Evolutionary conservation across 2,888 invertebrate species (phyloP).

Genomic region (Yponomeuta plumbellus): DNA sequence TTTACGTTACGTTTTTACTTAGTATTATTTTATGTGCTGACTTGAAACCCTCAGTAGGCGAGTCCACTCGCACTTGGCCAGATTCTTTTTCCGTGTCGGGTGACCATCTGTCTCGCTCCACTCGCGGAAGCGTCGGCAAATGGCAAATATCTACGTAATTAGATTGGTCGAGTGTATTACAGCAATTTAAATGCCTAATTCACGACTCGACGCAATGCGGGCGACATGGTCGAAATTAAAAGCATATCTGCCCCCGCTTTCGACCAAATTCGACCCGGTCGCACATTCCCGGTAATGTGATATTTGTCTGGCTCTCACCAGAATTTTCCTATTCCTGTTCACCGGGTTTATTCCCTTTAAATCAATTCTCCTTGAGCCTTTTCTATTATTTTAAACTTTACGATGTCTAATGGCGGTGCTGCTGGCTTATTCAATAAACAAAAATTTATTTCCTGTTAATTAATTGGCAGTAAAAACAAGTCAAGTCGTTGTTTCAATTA

Average conservation of each 20-base stretch:
- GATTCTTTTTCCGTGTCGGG: too few relatives aligned
- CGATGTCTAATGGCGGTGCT: neutral
- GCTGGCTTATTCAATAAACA: too few relatives aligned
- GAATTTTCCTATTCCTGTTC: slow-evolving; percentile 15
- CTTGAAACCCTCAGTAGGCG: too few relatives aligned
- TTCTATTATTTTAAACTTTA: neutral
- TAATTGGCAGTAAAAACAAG: too few relatives aligned
- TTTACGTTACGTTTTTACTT: too few relatives aligned
- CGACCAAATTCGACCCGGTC: neutral
- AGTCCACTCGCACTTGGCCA: too few relatives aligned
- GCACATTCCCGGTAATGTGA: slow-evolving; percentile 2
- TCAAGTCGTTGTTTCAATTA: too few relatives aligned
- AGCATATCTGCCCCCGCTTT: slow-evolving; percentile 14
- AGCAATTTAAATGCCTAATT: slow-evolving; percentile 5
- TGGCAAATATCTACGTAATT: neutral
- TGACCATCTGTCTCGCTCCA: too few relatives aligned
- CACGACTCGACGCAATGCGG: slow-evolving; percentile 22
- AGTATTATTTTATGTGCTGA: too few relatives aligned
- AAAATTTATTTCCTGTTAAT: too few relatives aligned
- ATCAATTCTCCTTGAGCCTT: neutral
- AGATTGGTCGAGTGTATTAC: too few relatives aligned
- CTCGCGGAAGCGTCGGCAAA: neutral
- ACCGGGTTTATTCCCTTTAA: neutral
- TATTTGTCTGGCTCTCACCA: slow-evolving; percentile 5
- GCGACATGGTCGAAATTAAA: slow-evolving; percentile 25